Base-by-base conservation (phyloP, 2,888 invertebrate species). In the Meganola albula region DNA sequence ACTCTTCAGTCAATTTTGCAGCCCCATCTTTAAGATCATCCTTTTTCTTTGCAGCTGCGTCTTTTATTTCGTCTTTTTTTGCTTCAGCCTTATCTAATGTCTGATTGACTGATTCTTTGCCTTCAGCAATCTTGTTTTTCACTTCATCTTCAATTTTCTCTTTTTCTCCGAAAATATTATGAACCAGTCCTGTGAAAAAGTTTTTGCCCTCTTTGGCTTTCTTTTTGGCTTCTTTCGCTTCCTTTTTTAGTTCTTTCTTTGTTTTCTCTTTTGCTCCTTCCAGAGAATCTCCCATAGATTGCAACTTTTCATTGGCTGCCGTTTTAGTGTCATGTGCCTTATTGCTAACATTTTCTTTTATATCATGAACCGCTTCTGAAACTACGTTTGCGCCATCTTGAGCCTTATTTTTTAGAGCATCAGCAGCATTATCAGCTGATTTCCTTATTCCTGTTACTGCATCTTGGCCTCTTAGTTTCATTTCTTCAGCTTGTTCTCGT, bases 121-220 rank as follows among this genome's bases (percentile, higher is more conserved):
- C 67, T 52, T 83, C 77, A 11, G 67, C 47, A 12, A 75, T 58
- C 54, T 82, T 84, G 7, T 51, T 63, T 51, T 78, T 82, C 1
- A 82, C 58, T 40, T 77, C 80, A 35, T 73, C 72, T 54, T 85
- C 84, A 4, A 82, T 48, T 55, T 84, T 84, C 10, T 85, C 85
- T 50, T 84, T 86, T 32, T 82, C 80, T 4, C 83, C 82, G 31
- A 82, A 82, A 18, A 86, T 78, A 33, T 80, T 84, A 3, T 78
- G 74, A 1, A 84, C 82, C 21, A 86, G 51, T 10, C 85, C 84
- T 6, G 80, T 71, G 21, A 85, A 74, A 48, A 85, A 85, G 45
- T 65, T 74, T 39, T 85, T 84, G 2, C 84, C 74, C 59, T 84
- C 79, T 48, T 84, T 84, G 9, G 75, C 68, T 37, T 83, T 83